Conservation (phyloP, 1,140 invertebrate genomes). For the Anagrus nilaparvatae region DNA sequence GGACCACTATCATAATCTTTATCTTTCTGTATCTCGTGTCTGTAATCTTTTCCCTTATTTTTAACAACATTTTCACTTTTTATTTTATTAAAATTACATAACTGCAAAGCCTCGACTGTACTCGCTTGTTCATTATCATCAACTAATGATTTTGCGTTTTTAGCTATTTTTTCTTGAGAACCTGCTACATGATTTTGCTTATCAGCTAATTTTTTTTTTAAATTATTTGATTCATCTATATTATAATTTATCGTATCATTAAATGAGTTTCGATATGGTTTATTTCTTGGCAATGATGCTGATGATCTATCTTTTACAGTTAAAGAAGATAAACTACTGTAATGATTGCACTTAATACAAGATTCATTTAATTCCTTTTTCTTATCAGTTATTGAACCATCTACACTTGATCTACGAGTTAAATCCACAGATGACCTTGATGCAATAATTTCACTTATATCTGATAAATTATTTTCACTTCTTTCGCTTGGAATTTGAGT, state of each 20-base stretch:
- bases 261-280: constrained; percentile 29
- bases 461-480: constrained; percentile 35
- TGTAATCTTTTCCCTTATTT: constrained; percentile 16
- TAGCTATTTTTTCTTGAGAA: constrained; percentile 21
- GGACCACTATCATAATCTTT: constrained; percentile 3
- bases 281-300: constrained; percentile 20
- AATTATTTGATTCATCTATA: constrained; percentile 16
- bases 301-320: constrained; percentile 19
- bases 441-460: constrained; percentile 26
- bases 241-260: constrained; percentile 24
- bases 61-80: constrained; percentile 22
- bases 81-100: too few species aligned
- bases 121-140: constrained; percentile 14
- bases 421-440: constrained; percentile 9
- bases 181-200: too few species aligned
- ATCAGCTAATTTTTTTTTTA: too few species aligned
- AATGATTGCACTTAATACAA: constrained; percentile 4
- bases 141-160: constrained; percentile 17
- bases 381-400: constrained; percentile 7
- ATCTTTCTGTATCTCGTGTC: constrained; percentile 9
- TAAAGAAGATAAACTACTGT: constrained; percentile 31
- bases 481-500: constrained; percentile 46
- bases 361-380: constrained; percentile 2
- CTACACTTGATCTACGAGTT: constrained; percentile 12
- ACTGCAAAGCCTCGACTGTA: too few species aligned